These are phyloP conservation scores for Leptestheria dahalacensis DNA, from an alignment of 1,140 invertebrate species.

Conservation along the genomic window DNA sequence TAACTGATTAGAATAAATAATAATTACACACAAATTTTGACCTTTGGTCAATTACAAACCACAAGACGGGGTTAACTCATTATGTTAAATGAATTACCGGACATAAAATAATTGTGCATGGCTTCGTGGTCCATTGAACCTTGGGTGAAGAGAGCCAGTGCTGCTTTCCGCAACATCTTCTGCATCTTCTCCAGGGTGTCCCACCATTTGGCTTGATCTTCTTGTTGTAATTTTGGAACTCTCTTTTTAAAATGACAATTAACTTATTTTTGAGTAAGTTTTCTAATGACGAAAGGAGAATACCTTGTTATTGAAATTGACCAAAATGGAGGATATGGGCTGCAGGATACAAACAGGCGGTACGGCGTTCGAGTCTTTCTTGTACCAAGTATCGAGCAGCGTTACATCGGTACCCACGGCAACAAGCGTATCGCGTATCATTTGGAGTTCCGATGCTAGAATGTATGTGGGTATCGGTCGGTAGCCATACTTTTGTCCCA, in stretches of 20 bases:
- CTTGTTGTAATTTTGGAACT: slow-evolving; percentile 85
- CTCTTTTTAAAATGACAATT: slow-evolving; percentile 38
- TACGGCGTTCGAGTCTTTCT: slow-evolving; percentile 89
- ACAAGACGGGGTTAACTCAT: slow-evolving; percentile 1
- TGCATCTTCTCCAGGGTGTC: slow-evolving; percentile 90
- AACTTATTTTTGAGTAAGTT: background rate
- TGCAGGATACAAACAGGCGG: slow-evolving; percentile 83
- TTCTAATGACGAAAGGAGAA: background rate
- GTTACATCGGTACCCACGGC: slow-evolving; percentile 63
- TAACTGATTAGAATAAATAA: slow-evolving; percentile 50
- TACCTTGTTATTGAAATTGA: slow-evolving; percentile 98
- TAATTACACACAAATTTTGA: background rate
- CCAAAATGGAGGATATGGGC: slow-evolving; percentile 89
- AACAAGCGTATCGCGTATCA: slow-evolving; percentile 67
- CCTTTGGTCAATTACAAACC: too few species aligned
- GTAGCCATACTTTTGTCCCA: slow-evolving; percentile 97
- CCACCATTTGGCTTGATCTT: slow-evolving; percentile 94
- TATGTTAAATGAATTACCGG: slow-evolving; percentile 44
- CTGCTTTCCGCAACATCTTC: slow-evolving; percentile 80
- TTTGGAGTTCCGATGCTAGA: slow-evolving; percentile 72
- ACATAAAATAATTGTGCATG: slow-evolving; percentile 98
- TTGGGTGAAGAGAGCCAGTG: slow-evolving; percentile 61
- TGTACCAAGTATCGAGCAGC: slow-evolving; percentile 86
- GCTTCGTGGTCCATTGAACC: slow-evolving; percentile 81
- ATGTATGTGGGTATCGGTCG: slow-evolving; percentile 92